Evolutionary conservation across 2,797 vertebrate species (phyloP).

Genomic region (Enteromius argenteus): DNA sequence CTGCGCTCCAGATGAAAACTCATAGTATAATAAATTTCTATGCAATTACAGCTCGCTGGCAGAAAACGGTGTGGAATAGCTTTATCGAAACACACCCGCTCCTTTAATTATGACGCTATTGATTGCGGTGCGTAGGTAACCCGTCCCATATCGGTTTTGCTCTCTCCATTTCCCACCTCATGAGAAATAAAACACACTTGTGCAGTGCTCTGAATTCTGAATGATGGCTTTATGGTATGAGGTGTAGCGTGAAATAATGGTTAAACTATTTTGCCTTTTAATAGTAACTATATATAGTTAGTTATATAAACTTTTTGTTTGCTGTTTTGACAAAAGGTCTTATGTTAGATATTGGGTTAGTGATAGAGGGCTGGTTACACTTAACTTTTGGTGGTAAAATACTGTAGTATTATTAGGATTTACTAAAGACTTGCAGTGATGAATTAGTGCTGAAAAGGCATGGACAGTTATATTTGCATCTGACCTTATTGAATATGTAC

Average conservation of each 20-base stretch:
- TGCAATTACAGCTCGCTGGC: slow-evolving; percentile 70
- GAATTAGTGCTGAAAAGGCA: background rate
- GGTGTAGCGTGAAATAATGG: slow-evolving; percentile 16
- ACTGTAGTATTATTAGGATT: background rate
- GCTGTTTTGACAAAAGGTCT: background rate
- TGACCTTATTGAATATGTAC: background rate
- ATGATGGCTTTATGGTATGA: slow-evolving; percentile 16
- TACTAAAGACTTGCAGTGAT: background rate
- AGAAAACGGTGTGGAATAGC: slow-evolving; percentile 74
- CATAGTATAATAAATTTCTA: slow-evolving; percentile 74
- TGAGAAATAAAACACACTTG: slow-evolving; percentile 39
- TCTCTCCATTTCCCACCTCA: slow-evolving; percentile 67
- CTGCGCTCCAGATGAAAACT: slow-evolving; percentile 64
- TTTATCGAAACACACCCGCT: slow-evolving; percentile 75
- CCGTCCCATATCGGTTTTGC: slow-evolving; percentile 61
- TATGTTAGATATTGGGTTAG: background rate
- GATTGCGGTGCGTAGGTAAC: slow-evolving; percentile 72
- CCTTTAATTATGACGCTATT: slow-evolving; percentile 79
- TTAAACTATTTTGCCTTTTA: background rate
- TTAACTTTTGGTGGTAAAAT: background rate
- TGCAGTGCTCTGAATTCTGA: slow-evolving; percentile 30
- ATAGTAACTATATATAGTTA: background rate
- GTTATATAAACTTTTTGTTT: background rate
- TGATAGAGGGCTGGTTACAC: no score
- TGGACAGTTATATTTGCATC: background rate